Conservation (phyloP, 64 coral and sea anemone species). For the Stylophora pistillata region DNA sequence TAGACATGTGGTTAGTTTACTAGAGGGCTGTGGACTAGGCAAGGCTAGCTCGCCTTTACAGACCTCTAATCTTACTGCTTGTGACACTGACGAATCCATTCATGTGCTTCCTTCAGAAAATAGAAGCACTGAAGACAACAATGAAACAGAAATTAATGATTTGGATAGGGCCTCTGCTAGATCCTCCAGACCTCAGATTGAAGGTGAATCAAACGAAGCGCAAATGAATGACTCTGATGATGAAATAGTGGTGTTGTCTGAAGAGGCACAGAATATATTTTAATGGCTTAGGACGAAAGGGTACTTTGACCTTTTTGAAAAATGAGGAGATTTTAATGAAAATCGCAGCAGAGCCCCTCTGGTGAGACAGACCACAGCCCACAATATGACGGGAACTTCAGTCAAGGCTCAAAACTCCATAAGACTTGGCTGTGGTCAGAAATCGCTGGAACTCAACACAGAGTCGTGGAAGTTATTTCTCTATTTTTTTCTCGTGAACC, state of each 20-base stretch:
- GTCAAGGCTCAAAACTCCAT: too few species aligned
- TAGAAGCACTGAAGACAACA: not conserved
- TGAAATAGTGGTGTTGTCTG: constrained; percentile 85
- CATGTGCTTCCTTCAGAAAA: constrained; percentile 1
- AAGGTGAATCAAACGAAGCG: constrained; percentile 29
- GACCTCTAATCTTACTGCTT: not conserved
- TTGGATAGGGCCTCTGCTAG: constrained; percentile 47
- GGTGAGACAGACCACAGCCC: too few species aligned
- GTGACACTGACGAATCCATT: not conserved
- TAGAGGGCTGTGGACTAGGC: not conserved
- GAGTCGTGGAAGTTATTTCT: too few species aligned
- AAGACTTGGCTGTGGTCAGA: too few species aligned
- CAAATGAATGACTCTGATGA: constrained; percentile 81
- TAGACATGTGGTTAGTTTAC: constrained; percentile 6
- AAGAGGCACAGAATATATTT: constrained; percentile 90
- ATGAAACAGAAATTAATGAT: constrained; percentile 55
- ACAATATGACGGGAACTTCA: too few species aligned
- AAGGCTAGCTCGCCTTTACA: constrained; percentile 12
- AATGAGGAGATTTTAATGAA: too few species aligned
- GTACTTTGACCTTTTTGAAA: not conserved
- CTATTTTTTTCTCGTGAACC: too few species aligned
- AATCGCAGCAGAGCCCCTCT: too few species aligned
- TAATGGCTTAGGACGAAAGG: not conserved
- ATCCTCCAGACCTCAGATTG: not conserved
- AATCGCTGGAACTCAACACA: too few species aligned